A percentile compares a stretch with the other conserved stretches of the same genome.
phyloP scores from a whole-genome alignment of 1,140 invertebrate species.

The Pogonus chalceus region DNA sequence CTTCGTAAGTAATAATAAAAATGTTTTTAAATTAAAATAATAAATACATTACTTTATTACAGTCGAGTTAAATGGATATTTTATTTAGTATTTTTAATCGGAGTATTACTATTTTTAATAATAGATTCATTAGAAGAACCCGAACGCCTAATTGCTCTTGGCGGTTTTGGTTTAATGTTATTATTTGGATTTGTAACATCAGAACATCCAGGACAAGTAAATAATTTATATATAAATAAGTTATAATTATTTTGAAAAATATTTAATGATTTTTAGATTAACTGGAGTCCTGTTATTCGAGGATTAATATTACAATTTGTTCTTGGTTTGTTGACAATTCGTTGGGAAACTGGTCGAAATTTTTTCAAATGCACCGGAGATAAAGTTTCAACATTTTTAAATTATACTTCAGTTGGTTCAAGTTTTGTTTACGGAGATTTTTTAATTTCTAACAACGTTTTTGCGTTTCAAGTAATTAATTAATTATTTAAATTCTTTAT shows the following conservation, averaged over 20 bases:
- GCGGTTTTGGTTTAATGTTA: slow-evolving; percentile 48
- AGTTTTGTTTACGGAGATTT: slow-evolving; percentile 75
- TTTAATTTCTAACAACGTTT: slow-evolving; percentile 50
- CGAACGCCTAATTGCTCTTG: slow-evolving; percentile 52
- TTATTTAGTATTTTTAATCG: slow-evolving; percentile 33
- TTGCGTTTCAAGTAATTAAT: slow-evolving; percentile 67
- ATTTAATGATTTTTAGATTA: slow-evolving; percentile 39
- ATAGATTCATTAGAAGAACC: slow-evolving; percentile 52
- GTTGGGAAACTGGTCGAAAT: slow-evolving; percentile 65
- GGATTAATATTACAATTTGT: slow-evolving; percentile 78
- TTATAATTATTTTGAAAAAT: slow-evolving; percentile 4
- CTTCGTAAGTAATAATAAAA: neutral
- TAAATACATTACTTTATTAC: slow-evolving; percentile 11
- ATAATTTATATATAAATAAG: neutral
- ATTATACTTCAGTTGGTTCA: slow-evolving; percentile 66
- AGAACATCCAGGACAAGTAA: slow-evolving; percentile 45
- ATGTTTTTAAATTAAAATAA: slow-evolving; percentile 8
- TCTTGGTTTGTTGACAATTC: slow-evolving; percentile 76
- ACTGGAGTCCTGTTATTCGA: slow-evolving; percentile 68
- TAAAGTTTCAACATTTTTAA: slow-evolving; percentile 69
- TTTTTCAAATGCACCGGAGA: slow-evolving; percentile 74
- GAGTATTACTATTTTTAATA: slow-evolving; percentile 46
- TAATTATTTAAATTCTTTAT: slow-evolving; percentile 6
- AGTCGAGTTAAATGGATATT: slow-evolving; percentile 18
- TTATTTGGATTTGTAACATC: slow-evolving; percentile 49